Base-by-base conservation (phyloP, 1,140 invertebrate genomes). In the Ganaspis sp. region DNA sequence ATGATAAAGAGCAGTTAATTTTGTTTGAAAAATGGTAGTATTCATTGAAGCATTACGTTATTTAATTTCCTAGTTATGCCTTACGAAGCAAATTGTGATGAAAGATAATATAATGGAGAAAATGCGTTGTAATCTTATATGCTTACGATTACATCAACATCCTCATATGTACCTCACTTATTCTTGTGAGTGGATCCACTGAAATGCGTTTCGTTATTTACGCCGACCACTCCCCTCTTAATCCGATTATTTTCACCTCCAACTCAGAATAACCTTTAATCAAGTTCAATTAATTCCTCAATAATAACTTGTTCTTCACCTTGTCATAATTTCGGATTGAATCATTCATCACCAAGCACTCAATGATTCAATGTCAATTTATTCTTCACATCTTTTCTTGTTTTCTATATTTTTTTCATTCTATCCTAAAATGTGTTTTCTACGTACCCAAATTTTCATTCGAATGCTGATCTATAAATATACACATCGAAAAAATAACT, bases 41-140 rank as follows among this genome's bases (percentile, higher is more conserved):
- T 64, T 64, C 54, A 64, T 64, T 64, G 54, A 64, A 64, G 54
- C 54, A 64, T 64, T 64, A 64, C 21, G 54, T 64, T 23, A 64
- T 64, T 64, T 64, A 64, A 64, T 64, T 64, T 64, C 26, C 54
- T 64, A 49, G 45, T n/a, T 49, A n/a, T 49, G 45, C n/a, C 45
- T 19, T 64, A 64, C 21, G 54, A 64, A 64, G 54, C 15, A 26
- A 64, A 64, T 64, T 64, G 21, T 64, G 54, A 58, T 64, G 54
- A 26, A 64, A 64, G 54, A 64, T 58, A 58, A 29, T 64, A 64
- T 64, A 64, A 64, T 54, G 11, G 4, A 15, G 54, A 64, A 8
- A 12, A 11, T 64, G 21, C 9, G 53, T 58, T 29, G 54, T 64
- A 26, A 64, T 64, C 54, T 64, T 64, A 29, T 29, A 64, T 29